phyloP scores from a whole-genome alignment of 2,888 invertebrate species.

The Zelleria hepariella region DNA sequence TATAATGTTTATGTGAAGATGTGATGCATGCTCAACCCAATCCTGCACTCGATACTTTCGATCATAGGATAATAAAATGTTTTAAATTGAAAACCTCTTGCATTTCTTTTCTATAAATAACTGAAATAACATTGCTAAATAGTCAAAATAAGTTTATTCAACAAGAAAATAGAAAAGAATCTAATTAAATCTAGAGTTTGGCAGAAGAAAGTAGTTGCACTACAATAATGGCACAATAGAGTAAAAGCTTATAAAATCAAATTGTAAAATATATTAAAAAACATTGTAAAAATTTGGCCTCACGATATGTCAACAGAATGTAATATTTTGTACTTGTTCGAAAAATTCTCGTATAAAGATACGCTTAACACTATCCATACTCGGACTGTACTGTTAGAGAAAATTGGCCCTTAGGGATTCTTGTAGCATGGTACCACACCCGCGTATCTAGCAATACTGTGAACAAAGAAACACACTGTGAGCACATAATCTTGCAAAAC shows the following conservation, averaged over 20 bases:
- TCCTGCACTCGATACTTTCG: slow-evolving; percentile 48
- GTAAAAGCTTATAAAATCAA: slow-evolving; percentile 22
- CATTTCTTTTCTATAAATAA: slow-evolving; percentile 22
- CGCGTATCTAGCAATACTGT: slow-evolving; percentile 89
- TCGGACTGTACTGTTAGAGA: slow-evolving; percentile 93
- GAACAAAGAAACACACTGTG: too few relatives aligned
- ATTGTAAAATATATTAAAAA: slow-evolving; percentile 25
- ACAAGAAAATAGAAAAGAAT: slow-evolving; percentile 27
- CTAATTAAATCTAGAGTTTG: slow-evolving; percentile 29
- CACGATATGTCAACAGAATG: slow-evolving; percentile 46
- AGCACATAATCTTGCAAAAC: too few relatives aligned
- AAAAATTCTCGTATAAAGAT: slow-evolving; percentile 14
- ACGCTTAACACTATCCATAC: slow-evolving; percentile 76
- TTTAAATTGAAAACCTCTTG: slow-evolving; percentile 38
- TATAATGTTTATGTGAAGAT: slow-evolving; percentile 18
- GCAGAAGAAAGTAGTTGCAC: slow-evolving; percentile 38
- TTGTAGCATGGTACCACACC: slow-evolving; percentile 92
- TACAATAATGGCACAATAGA: slow-evolving; percentile 52
- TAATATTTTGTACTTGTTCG: slow-evolving; percentile 18
- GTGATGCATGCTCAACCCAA: slow-evolving; percentile 25
- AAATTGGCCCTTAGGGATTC: slow-evolving; percentile 83
- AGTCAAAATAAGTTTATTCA: slow-evolving; percentile 25
- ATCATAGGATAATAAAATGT: slow-evolving; percentile 61
- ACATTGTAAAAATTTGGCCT: slow-evolving; percentile 49
- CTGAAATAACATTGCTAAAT: slow-evolving; percentile 12